Conservation (phyloP, 2,888 invertebrate species). For the Diadromus collaris region DNA sequence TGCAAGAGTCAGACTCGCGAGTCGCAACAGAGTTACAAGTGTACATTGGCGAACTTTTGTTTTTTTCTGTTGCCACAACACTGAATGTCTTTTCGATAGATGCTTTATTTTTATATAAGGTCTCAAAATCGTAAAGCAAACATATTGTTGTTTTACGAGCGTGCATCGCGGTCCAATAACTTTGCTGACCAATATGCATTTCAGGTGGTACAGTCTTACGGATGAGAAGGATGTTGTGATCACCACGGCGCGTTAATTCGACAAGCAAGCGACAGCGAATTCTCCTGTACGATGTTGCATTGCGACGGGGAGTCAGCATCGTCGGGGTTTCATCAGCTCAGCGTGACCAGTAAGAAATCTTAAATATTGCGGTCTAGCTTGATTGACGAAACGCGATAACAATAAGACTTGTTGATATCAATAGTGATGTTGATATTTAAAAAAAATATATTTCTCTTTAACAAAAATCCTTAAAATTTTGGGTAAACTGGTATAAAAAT, state of each 20-base stretch:
- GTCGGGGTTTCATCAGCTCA: conserved; percentile 85
- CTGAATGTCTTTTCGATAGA: not conserved
- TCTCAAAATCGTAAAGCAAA: not conserved
- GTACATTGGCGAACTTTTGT: not conserved
- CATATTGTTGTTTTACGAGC: not conserved
- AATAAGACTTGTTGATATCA: not conserved
- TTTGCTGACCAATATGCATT: conserved; percentile 27
- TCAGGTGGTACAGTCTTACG: conserved; percentile 48
- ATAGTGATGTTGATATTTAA: too few species aligned
- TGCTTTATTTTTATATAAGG: not conserved
- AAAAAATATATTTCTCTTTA: too few species aligned
- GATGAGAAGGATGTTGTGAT: conserved; percentile 59
- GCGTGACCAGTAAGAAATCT: conserved; percentile 84
- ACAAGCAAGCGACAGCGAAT: conserved; percentile 47
- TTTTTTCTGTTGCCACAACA: not conserved
- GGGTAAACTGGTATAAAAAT: too few species aligned
- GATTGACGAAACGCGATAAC: not conserved
- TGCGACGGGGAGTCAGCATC: conserved; percentile 78
- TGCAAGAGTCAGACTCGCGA: too few species aligned
- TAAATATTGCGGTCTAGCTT: not conserved
- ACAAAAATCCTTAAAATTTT: too few species aligned
- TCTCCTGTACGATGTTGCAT: conserved; percentile 76
- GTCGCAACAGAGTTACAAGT: too few species aligned
- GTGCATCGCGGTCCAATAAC: not conserved
- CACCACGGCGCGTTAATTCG: conserved; percentile 50